Percentiles rank a stretch among this genome's conserved stretches.
These are phyloP conservation scores for Bhutanitis thaidina DNA, from an alignment of 2,888 invertebrate genomes.

Conservation along the genomic window DNA sequence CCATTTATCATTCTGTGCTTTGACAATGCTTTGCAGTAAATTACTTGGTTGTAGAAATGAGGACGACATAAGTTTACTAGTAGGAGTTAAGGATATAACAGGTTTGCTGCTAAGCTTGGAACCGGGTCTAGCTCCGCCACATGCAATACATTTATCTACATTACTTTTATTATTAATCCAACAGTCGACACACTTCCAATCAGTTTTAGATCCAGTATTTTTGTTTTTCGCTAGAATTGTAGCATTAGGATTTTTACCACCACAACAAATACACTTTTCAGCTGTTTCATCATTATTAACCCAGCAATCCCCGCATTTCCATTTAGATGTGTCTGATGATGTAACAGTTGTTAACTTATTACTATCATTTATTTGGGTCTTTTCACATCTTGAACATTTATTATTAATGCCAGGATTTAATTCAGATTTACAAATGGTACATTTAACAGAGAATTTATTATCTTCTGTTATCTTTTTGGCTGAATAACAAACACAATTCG, in stretches of 20 bases:
- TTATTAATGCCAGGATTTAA: conserved; percentile 29
- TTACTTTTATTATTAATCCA: conserved; percentile 45
- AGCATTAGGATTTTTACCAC: conserved; percentile 32
- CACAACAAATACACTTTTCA: conserved; percentile 46
- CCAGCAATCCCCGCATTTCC: conserved; percentile 53
- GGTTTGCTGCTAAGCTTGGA: conserved; percentile 21
- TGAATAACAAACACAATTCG: conserved; percentile 50
- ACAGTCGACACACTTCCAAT: conserved; percentile 51
- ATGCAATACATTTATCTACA: conserved; percentile 47
- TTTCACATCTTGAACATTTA: conserved; percentile 41
- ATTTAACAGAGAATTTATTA: conserved; percentile 27
- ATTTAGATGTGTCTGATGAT: conserved; percentile 31
- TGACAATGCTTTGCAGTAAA: conserved; percentile 34
- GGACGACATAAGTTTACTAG: conserved; percentile 8
- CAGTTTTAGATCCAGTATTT: conserved; percentile 14
- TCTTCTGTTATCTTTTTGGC: conserved; percentile 29
- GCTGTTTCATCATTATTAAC: conserved; percentile 38
- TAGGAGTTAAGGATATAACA: not conserved
- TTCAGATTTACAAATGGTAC: conserved; percentile 39
- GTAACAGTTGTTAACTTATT: conserved; percentile 23
- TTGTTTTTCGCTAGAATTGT: conserved; percentile 9
- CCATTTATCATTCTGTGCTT: conserved; percentile 50
- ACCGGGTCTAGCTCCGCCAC: conserved; percentile 38
- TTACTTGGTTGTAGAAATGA: conserved; percentile 26
- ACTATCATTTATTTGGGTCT: conserved; percentile 26